Evolutionary conservation across 2,888 invertebrate genomes (phyloP), one percentile per base, ranked within the genome.

Genomic region (Ceraclea dissimilis): DNA sequence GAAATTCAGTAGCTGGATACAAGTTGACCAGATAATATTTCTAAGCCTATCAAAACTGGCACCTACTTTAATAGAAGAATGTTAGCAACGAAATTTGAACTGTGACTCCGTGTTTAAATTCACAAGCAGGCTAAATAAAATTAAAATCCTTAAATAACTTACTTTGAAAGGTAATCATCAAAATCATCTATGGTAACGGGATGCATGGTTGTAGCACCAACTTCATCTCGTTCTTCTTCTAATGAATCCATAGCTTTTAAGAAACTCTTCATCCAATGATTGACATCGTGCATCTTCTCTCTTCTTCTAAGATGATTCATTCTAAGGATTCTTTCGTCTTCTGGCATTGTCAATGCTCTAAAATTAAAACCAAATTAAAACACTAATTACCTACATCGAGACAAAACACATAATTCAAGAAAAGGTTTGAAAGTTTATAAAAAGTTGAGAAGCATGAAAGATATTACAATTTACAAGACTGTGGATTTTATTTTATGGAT

Each of bases 171-270:
- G 67, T 92, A 92, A 70, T 91, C 90, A 67, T 93, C 91, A 68
- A 93, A 93, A 70, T 93, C 92, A 65, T 93, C 91, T 66, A 92
- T 83, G 5, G 90, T 90, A n/a, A 92, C 88, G 0, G 92, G 92
- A 62, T 90, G 90, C 88, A 93, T 90, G 21, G 84, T 86, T 0
- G 90, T 88, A 2, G 89, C 88, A 13, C 90, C 87, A 51, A 90
- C 83, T 62, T 90, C 89, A 64, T 90, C 90, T n/a, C 81, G 79
- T 62, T 86, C 86, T 64, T 88, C 88, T 63, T 87, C 86, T 47
- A 92, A 70, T 0, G 90, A 88, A 54, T 91, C 91, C 88, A 92
- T 90, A 0, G 89, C 90, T 64, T 90, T 88, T 43, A 93, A 78
- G 75, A 93, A 93, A 1, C 86, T 85, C 65, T 86, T 86, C 83